Evolutionary conservation across 2,113 vertebrate species (phyloP).

Genomic region (Catharus minimus): DNA sequence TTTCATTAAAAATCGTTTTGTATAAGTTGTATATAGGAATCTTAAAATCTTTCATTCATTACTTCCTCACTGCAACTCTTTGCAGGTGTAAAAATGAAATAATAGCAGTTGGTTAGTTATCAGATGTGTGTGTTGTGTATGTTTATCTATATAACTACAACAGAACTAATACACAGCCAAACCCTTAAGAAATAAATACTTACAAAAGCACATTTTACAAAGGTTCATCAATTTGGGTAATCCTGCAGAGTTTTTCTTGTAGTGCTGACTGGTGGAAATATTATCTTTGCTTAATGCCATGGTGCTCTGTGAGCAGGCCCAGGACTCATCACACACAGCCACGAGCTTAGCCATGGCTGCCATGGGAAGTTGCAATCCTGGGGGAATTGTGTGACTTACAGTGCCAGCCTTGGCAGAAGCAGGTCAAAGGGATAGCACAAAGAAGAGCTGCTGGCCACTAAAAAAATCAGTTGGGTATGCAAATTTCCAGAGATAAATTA

Average conservation of each 20-base stretch:
- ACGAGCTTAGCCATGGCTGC: conserved; percentile 31
- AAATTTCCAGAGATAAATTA: neutral
- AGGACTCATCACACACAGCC: neutral
- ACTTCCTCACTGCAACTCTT: neutral
- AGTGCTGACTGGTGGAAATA: neutral
- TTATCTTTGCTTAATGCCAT: neutral
- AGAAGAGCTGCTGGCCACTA: neutral
- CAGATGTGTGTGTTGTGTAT: neutral
- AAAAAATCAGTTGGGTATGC: neutral
- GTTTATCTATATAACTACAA: neutral
- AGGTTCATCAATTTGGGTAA: neutral
- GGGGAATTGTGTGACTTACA: neutral
- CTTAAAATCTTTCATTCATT: neutral
- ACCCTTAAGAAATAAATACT: neutral
- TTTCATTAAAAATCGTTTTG: neutral
- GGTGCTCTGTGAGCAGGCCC: neutral
- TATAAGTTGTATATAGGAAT: neutral
- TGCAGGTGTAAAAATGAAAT: neutral
- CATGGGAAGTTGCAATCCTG: neutral
- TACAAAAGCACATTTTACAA: neutral
- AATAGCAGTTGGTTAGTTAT: neutral
- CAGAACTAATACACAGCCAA: neutral
- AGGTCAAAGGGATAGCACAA: neutral
- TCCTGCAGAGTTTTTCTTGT: neutral
- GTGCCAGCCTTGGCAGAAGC: neutral